Conservation (phyloP, 2,888 invertebrate genomes). For the Drosophila leonis region DNA sequence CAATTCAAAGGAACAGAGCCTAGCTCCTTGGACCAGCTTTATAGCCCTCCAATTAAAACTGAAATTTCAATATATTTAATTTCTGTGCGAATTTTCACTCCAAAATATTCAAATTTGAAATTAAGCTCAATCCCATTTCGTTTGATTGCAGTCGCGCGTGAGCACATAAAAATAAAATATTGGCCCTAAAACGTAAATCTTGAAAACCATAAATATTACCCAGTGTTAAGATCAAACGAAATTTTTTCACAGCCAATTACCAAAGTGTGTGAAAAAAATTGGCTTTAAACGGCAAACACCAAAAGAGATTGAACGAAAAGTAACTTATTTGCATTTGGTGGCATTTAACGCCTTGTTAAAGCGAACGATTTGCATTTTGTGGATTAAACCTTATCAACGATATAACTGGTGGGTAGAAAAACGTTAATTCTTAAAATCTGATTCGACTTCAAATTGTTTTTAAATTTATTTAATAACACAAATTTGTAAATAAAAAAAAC, state of each 20-base stretch:
- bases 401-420: constrained; percentile 35
- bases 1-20: constrained; percentile 18
- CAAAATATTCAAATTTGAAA: constrained; percentile 35
- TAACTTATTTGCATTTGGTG: constrained; percentile 35
- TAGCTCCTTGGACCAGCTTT: constrained; percentile 14
- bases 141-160: constrained; percentile 61
- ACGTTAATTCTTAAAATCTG: not conserved
- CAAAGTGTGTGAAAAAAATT: constrained; percentile 54
- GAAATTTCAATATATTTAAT: constrained; percentile 24
- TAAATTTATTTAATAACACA: not conserved
- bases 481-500: not conserved
- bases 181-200: constrained; percentile 52
- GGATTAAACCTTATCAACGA: constrained; percentile 24
- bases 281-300: constrained; percentile 3
- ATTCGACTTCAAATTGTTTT: not conserved
- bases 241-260: constrained; percentile 58
- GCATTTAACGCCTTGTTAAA: constrained; percentile 15
- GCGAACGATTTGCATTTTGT: constrained; percentile 31
- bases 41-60: constrained; percentile 13
- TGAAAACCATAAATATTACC: constrained; percentile 64
- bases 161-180: constrained; percentile 47
- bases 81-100: constrained; percentile 22
- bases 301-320: constrained; percentile 16
- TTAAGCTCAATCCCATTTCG: constrained; percentile 29
- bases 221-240: constrained; percentile 56